Evolutionary conservation across 2,113 vertebrate species (phyloP), one percentile per base, ranked within the genome.

Genomic region (Entomyzon cyanotis): DNA sequence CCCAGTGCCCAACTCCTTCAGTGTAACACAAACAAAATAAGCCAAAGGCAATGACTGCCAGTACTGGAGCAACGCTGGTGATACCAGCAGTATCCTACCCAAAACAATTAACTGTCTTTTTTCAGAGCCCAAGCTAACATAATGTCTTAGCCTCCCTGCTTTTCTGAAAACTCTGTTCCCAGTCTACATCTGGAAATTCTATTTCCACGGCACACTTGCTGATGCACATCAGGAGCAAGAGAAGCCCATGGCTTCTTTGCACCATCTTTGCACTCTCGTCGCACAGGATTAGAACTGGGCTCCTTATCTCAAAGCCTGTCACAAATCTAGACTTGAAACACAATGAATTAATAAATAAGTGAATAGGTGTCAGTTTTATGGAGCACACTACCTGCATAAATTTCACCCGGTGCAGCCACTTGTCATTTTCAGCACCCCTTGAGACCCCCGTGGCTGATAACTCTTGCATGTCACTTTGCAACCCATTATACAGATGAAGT

Each of bases 331-430:
- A 87, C 92, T 81, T 84, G 85, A 96, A 94, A 86, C 84, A 92
- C 83, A 93, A 75, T 20, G 88, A 94, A 93, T 93, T 96, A 94
- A 94, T 96, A 94, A 96, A 85, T 89, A 92, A 90, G 65, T 73
- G 90, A 92, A 70, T 30, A 96, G 87, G 59, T 92, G 86, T 86
- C 90, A 89, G 81, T 76, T 92, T 92, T 92, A 96, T 90, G 87
- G 87, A 89, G 84, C 35, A 79, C 69, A 41, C 50, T 65, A 86
- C 71, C 80, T 64, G 80, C 63, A 87, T 93, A 94, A 92, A 93
- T 96, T 95, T 88, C 75, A 70, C 76, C 83, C 80, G 39, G 42
- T 39, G 50, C 78, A 90, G 86, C 56, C 77, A 74, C 86, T 84
- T 91, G 93, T 91, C 89, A 93, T 93, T 89, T 89, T 52, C 89